Base-by-base conservation (phyloP, 2,888 invertebrate genomes). In the Thelaira solivaga region DNA sequence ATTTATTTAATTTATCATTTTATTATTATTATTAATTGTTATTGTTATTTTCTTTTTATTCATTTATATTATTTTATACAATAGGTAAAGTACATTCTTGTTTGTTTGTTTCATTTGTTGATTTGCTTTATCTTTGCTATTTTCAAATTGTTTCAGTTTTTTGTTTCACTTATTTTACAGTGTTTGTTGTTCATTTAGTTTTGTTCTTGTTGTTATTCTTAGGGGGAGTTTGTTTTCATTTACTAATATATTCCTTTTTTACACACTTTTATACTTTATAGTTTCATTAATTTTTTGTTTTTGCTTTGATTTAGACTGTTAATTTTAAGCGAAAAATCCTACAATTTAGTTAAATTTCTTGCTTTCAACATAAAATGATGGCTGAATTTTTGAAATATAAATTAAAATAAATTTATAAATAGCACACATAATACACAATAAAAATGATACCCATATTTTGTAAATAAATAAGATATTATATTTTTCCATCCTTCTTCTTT, bases 111-210 rank as follows among this genome's bases (percentile, higher is more conserved):
- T 73, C 34, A 45, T 59, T 72, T 65, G 61, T 75, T 78, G 53
- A 68, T 79, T 81, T n/a, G n/a, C n/a, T 74, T 72, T 77, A 41
- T 74, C 67, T 80, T 79, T 79, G 78, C 73, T 73, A 80, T 75
- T 73, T 75, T 78, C 71, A 73, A 76, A 59, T 79, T 51, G 61
- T 61, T 41, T 57, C 39, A 29, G 8, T 64, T 75, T 69, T n/a
- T 67, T 68, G 76, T 71, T 78, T 81, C 80, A 81, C 68, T 77
- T 80, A 81, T 78, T 81, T 80, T 81, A 81, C 81, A 81, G 68
- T 76, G 73, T n/a, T n/a, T n/a, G n/a, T 77, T 75, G 73, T 64
- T 75, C 71, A 76, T 80, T 53, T 64, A 45, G 49, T 65, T 43
- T 57, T 45, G n/a, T 69, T 59, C 41, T 43, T 51, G 31, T 61